phyloP scores from a whole-genome alignment of 2,797 vertebrate genomes.

The Catostomus latipinnis region DNA sequence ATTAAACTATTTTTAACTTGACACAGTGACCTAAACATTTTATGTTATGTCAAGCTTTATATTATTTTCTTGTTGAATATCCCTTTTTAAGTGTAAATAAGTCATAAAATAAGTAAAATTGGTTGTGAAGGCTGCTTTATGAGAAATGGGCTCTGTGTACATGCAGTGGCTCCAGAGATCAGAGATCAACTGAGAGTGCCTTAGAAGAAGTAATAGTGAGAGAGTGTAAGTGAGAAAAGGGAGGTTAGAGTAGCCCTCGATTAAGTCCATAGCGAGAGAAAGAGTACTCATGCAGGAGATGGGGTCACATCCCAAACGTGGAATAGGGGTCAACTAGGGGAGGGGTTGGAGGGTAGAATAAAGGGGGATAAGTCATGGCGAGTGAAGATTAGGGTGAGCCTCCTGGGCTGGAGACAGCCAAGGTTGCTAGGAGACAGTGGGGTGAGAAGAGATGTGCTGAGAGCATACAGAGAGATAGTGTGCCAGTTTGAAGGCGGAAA shows the following conservation, averaged over 20 bases:
- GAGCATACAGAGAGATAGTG: slow-evolving; percentile 59
- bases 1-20: too few species aligned
- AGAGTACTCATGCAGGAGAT: slow-evolving; percentile 67
- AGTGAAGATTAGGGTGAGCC: slow-evolving; percentile 68
- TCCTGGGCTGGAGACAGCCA: slow-evolving; percentile 68
- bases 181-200: slow-evolving; percentile 31
- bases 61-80: too few species aligned
- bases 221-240: slow-evolving; percentile 19
- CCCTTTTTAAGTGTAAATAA: background rate
- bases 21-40: too few species aligned
- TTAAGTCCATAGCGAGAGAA: slow-evolving; percentile 32
- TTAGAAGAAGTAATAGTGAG: slow-evolving; percentile 24
- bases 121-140: background rate
- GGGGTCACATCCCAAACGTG: slow-evolving; percentile 61
- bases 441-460: slow-evolving; percentile 67
- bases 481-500: slow-evolving; percentile 60
- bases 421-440: slow-evolving; percentile 79
- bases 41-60: too few species aligned
- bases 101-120: background rate
- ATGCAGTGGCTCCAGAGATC: slow-evolving; percentile 56
- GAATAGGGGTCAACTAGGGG: slow-evolving; percentile 44
- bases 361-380: slow-evolving; percentile 62
- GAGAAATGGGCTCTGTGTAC: slow-evolving; percentile 32
- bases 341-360: slow-evolving; percentile 54
- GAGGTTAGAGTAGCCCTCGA: slow-evolving; percentile 19